These are phyloP conservation scores for Mallateleia sp. DNA, from an alignment of 2,888 invertebrate genomes.

Conservation along the genomic window DNA sequence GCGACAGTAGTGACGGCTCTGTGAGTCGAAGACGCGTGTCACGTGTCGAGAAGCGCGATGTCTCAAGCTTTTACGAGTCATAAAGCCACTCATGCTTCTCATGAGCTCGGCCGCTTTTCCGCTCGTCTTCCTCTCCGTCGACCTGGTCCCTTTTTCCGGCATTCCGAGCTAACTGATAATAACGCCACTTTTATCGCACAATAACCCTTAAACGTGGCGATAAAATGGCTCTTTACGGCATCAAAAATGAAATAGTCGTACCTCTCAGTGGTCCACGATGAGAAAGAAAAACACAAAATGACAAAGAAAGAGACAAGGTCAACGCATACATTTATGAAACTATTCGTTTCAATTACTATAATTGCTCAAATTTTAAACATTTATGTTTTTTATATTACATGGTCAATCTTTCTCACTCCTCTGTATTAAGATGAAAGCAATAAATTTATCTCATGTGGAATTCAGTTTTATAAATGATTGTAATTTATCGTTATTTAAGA, in stretches of 20 bases:
- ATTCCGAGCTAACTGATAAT: constrained; percentile 89
- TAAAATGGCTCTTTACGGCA: constrained; percentile 88
- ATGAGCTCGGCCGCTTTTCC: constrained; percentile 86
- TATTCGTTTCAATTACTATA: constrained; percentile 12
- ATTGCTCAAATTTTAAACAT: neutral
- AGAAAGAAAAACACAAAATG: constrained; percentile 48
- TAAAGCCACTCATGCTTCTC: constrained; percentile 89
- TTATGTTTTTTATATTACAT: neutral
- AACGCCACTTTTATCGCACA: constrained; percentile 89
- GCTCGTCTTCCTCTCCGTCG: constrained; percentile 79
- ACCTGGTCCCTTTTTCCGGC: constrained; percentile 81
- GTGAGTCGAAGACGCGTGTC: constrained; percentile 81
- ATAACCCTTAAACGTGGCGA: constrained; percentile 89
- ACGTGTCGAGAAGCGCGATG: constrained; percentile 82
- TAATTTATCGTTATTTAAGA: neutral
- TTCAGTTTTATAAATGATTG: neutral
- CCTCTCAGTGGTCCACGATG: constrained; percentile 69
- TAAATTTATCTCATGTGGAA: neutral
- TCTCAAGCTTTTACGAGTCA: constrained; percentile 89
- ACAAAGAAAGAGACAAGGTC: neutral
- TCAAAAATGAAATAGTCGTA: constrained; percentile 88
- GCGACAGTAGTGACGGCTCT: constrained; percentile 66
- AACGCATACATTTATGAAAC: constrained; percentile 4
- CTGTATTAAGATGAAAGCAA: neutral
- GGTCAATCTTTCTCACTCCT: neutral